Evolutionary conservation across 2,113 vertebrate genomes (phyloP).

Genomic region (Apodemus speciosus): DNA sequence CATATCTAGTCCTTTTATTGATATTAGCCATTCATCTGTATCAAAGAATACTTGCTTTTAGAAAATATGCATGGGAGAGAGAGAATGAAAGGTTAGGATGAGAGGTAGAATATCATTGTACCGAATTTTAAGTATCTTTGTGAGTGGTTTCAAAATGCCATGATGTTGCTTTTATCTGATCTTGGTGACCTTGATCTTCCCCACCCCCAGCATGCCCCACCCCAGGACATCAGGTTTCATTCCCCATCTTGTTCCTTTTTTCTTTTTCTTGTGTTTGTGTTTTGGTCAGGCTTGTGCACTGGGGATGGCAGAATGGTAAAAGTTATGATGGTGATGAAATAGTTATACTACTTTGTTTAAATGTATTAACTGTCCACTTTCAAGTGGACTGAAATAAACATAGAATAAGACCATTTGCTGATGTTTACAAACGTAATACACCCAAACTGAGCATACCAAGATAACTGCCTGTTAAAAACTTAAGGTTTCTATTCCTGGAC

Average conservation of each 20-base stretch:
- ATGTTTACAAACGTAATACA: not conserved
- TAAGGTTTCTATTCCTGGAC: too few species aligned
- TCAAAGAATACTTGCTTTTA: constrained; percentile 40
- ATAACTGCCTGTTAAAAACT: not conserved
- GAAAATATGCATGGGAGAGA: not conserved
- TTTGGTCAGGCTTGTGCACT: not conserved
- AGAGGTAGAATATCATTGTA: constrained; percentile 10
- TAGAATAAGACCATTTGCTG: not conserved
- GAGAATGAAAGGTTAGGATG: not conserved
- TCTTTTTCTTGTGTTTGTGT: not conserved
- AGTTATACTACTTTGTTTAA: not conserved
- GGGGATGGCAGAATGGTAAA: not conserved
- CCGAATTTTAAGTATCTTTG: not conserved
- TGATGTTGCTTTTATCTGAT: not conserved
- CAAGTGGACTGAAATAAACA: not conserved
- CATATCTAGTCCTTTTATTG: not conserved
- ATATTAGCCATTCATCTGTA: not conserved
- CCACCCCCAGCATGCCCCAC: not conserved
- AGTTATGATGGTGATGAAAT: not conserved
- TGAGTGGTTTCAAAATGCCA: not conserved
- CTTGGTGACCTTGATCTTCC: not conserved
- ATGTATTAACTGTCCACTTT: not conserved
- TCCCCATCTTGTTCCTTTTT: not conserved
- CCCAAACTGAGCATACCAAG: not conserved
- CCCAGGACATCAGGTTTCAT: rapidly evolving